Base-by-base conservation (phyloP, 2,888 invertebrate species). In the Hypolimnas misippus region DNA sequence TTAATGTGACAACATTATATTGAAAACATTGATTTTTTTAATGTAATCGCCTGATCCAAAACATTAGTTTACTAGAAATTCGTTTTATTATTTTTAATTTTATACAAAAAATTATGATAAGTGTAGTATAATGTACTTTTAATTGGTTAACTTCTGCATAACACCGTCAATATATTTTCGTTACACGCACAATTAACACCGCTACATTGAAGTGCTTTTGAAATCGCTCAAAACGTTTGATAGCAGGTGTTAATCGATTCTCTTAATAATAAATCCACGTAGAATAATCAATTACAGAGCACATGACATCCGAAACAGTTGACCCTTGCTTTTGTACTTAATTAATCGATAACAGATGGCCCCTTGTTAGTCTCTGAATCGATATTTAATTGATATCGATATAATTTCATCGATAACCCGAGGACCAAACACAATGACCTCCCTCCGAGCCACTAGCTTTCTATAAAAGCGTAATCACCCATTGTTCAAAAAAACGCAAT, bases 301-400 rank as follows among this genome's bases (percentile, higher is more conserved):
- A 60, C 62, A 63, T 60, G 63, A 62, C 59, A 70, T 60, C 55
- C 74, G 74, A 77, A 77, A 74, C 76, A 75, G 73, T 77, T 77
- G 77, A 78, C 53, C 49, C 51, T 46, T 46, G 69, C 73, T 58
- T 65, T 65, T 62, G 66, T 74, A 81, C 82, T 81, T 86, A 89
- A 90, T 90, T 88, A 89, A 90, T 89, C 81, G 85, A 83, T 86
- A 86, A 89, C 90, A 90, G 89, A 90, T 91, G 88, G 84, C 83
- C 76, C 82, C 91, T 90, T 87, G 90, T 92, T 92, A 91, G 82
- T 73, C 73, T 75, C 75, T 76, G 75, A 82, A 85, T 85, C 79
- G 84, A 84, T 85, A 74, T 86, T 81, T 88, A 90, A 90, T 89
- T 89, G 89, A 89, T 87, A 84, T 65, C 61, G 60, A 66, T 62